phyloP scores from a whole-genome alignment of 2,888 invertebrate species.

The Phania funesta region DNA sequence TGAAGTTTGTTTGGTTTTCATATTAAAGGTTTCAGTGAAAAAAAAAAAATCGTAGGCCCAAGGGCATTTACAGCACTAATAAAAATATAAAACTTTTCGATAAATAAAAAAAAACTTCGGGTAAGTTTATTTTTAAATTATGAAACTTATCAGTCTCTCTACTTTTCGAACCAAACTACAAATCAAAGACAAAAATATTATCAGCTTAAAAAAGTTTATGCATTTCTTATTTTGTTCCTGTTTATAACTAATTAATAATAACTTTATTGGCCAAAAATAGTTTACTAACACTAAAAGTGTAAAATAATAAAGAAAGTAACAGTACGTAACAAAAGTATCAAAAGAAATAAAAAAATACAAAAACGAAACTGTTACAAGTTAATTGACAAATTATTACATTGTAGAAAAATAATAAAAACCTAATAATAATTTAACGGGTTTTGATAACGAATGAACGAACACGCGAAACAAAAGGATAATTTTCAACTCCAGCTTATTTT shows the following conservation, averaged over 20 bases:
- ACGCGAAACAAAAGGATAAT: background rate
- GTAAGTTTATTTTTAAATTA: too few species aligned
- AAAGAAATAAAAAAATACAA: background rate
- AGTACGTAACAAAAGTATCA: background rate
- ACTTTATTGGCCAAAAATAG: background rate
- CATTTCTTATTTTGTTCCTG: background rate
- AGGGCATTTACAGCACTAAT: too few species aligned
- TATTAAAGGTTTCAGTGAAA: too few species aligned
- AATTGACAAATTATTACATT: conserved; percentile 2
- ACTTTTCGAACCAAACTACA: background rate
- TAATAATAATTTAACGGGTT: conserved; percentile 13
- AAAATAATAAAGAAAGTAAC: too few species aligned
- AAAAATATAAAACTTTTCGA: too few species aligned
- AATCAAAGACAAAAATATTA: background rate
- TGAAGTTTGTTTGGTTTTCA: too few species aligned
- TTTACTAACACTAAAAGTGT: too few species aligned
- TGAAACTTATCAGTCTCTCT: background rate
- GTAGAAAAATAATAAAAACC: background rate
- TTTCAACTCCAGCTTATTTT: background rate
- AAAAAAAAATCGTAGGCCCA: too few species aligned
- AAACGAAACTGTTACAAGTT: background rate
- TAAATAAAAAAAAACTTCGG: too few species aligned
- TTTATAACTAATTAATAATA: background rate
- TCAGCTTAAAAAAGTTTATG: background rate
- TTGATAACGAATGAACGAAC: too few species aligned